These are phyloP conservation scores for Eumaeus atala DNA, from an alignment of 1,140 invertebrate species.

Conservation along the genomic window DNA sequence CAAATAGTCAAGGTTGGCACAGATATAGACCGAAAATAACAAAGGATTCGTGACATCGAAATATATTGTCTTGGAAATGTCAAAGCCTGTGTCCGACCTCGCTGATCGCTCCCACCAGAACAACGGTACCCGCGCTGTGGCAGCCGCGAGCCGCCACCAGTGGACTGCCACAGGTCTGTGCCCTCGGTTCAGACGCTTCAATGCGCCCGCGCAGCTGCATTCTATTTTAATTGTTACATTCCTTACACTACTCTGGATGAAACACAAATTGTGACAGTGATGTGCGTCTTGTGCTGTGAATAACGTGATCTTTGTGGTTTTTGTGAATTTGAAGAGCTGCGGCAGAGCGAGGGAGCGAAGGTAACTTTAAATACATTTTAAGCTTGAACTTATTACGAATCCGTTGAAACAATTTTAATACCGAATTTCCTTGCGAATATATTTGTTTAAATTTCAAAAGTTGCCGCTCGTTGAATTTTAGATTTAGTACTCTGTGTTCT, in stretches of 20 bases:
- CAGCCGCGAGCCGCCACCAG: conserved; percentile 37
- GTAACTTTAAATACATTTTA: conserved; percentile 37
- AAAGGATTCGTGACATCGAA: conserved; percentile 48
- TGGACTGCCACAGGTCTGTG: conserved; percentile 49
- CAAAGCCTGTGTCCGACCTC: conserved; percentile 47
- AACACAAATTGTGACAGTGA: conserved; percentile 9
- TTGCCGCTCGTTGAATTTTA: conserved; percentile 10
- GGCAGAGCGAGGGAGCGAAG: conserved; percentile 20
- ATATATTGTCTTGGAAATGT: conserved; percentile 58
- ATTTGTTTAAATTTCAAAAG: conserved; percentile 21
- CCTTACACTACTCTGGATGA: conserved; percentile 8
- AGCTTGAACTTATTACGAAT: conserved; percentile 8
- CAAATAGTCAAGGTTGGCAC: conserved; percentile 15
- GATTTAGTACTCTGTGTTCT: conserved; percentile 1
- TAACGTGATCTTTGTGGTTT: conserved; percentile 1
- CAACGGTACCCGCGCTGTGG: conserved; percentile 63
- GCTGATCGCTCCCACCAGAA: conserved; percentile 41
- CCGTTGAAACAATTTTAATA: no score
- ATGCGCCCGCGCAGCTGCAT: conserved; percentile 36
- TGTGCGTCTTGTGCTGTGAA: neutral
- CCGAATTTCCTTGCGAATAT: conserved; percentile 1
- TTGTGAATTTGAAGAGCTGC: conserved; percentile 17
- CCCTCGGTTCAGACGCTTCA: conserved; percentile 40
- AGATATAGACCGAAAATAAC: conserved; percentile 24
- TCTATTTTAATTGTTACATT: conserved; percentile 5